phyloP scores from a whole-genome alignment of 2,113 vertebrate species.

The Anolis carolinensis region DNA sequence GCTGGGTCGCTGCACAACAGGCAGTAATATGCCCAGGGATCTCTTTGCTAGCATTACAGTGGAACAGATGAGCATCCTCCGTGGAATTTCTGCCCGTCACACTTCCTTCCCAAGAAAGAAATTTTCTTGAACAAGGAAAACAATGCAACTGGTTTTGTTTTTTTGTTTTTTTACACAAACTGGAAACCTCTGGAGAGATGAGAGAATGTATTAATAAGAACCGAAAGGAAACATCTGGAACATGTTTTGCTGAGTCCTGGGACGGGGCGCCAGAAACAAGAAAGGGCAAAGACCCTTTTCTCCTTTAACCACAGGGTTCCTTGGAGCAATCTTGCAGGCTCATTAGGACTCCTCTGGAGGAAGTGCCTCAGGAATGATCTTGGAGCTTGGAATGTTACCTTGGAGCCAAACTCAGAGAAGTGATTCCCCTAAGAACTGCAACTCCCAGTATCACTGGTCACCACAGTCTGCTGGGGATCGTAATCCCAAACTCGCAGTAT shows the following conservation, averaged over 20 bases:
- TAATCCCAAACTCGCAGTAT: not conserved
- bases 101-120: not conserved
- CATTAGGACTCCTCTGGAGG: not conserved
- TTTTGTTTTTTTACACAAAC: no score
- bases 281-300: no score
- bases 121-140: not conserved
- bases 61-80: no score
- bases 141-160: not conserved
- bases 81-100: not conserved
- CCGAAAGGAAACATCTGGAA: not conserved
- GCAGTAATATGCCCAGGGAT: not conserved
- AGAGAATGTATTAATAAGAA: not conserved
- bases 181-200: not conserved
- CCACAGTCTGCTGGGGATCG: not conserved
- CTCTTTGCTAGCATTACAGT: not conserved
- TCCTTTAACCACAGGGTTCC: no score
- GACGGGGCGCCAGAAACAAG: no score
- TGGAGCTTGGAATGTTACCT: no score
- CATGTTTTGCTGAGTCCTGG: not conserved
- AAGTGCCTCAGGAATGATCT: not conserved
- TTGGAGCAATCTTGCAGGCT: not conserved
- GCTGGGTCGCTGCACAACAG: not conserved
- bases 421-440: no score
- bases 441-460: no score
- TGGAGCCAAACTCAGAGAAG: no score